Conservation (phyloP, 2,888 invertebrate genomes). For the Girardia tigrina region DNA sequence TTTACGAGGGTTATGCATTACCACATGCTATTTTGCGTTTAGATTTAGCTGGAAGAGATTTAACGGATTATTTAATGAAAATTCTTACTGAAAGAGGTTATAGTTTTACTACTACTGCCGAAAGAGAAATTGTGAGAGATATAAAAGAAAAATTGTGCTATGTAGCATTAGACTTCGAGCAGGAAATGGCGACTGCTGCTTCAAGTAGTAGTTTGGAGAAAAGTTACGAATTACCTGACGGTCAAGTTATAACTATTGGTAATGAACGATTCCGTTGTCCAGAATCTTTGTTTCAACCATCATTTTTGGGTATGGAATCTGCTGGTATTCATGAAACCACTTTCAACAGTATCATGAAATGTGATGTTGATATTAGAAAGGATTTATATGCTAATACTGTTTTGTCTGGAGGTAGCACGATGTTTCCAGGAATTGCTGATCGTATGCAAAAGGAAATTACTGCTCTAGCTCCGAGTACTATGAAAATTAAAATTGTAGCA, state of each 20-base stretch:
- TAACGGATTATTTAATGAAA: slow-evolving; percentile 56
- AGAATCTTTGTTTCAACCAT: slow-evolving; percentile 47
- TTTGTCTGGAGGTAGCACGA: slow-evolving; percentile 79
- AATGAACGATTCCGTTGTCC: slow-evolving; percentile 48
- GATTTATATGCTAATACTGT: slow-evolving; percentile 55
- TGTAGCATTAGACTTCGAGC: slow-evolving; percentile 46
- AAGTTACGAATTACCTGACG: slow-evolving; percentile 47
- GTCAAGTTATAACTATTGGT: slow-evolving; percentile 48
- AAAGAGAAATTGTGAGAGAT: slow-evolving; percentile 64
- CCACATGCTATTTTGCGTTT: slow-evolving; percentile 53
- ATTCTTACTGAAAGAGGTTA: slow-evolving; percentile 51
- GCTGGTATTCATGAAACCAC: slow-evolving; percentile 48
- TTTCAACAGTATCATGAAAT: slow-evolving; percentile 49
- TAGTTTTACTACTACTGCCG: slow-evolving; percentile 37
- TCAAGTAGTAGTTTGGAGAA: slow-evolving; percentile 45
- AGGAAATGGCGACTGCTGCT: slow-evolving; percentile 47
- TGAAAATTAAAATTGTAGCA: slow-evolving; percentile 63
- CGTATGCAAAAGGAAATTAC: slow-evolving; percentile 94
- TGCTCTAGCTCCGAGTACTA: slow-evolving; percentile 59
- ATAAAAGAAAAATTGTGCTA: slow-evolving; percentile 41
- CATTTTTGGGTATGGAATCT: slow-evolving; percentile 40
- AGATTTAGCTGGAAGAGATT: slow-evolving; percentile 54
- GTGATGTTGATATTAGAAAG: slow-evolving; percentile 48
- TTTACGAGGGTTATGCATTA: slow-evolving; percentile 63
- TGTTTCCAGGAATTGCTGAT: slow-evolving; percentile 91